Conservation (phyloP, 2,113 vertebrate species). For the Cynopterus brachyotis region DNA sequence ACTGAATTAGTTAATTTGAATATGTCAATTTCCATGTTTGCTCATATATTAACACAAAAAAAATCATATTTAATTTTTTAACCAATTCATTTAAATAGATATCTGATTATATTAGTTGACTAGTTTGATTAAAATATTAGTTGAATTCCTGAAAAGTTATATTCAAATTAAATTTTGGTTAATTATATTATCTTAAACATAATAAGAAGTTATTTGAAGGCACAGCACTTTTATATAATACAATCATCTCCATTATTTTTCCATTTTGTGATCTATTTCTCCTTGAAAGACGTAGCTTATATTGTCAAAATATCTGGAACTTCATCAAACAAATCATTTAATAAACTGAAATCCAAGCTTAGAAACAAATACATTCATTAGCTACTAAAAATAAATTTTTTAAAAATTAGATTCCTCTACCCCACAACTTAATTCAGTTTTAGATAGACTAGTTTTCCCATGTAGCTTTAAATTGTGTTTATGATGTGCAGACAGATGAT, state of each 20-base stretch:
- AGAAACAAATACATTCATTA: neutral
- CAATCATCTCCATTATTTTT: neutral
- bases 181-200: neutral
- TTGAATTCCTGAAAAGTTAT: neutral
- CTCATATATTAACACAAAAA: neutral
- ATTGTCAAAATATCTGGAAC: neutral
- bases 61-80: neutral
- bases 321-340: neutral
- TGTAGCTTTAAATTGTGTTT: neutral
- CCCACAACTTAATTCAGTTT: neutral
- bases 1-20: neutral
- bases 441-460: neutral
- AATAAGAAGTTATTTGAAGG: neutral
- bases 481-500: neutral
- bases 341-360: neutral
- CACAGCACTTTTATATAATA: neutral
- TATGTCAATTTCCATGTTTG: neutral
- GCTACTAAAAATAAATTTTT: neutral
- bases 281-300: neutral
- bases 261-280: neutral
- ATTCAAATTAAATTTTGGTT: neutral
- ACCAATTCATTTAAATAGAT: constrained; percentile 14
- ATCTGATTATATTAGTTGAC: neutral
- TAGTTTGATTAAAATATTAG: neutral
- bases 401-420: neutral